These are phyloP conservation scores for Pseudorectes ferrugineus DNA, from an alignment of 2,113 vertebrate species.

Conservation along the genomic window DNA sequence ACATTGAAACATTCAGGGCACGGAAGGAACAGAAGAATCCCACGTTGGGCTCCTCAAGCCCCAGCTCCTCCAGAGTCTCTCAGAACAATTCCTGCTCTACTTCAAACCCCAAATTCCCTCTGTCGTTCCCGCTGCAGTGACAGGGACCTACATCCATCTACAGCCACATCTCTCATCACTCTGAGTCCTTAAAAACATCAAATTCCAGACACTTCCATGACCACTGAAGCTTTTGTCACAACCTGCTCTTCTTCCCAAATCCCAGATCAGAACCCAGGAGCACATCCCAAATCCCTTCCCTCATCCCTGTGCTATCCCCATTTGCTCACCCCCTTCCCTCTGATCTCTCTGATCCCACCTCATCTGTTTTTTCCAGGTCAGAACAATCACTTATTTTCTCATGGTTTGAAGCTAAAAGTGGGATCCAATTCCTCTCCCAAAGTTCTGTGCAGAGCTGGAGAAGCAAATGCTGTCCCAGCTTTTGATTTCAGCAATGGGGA, in stretches of 20 bases:
- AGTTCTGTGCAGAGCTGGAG: neutral
- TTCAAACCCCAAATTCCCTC: neutral
- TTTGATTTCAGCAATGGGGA: neutral
- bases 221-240: neutral
- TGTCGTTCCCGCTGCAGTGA: neutral
- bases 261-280: neutral
- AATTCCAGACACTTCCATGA: neutral
- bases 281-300: neutral
- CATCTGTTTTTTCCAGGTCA: neutral
- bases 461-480: neutral
- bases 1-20: neutral
- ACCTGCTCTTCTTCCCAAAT: neutral
- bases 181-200: neutral
- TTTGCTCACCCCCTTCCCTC: neutral
- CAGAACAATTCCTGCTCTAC: neutral
- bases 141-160: neutral
- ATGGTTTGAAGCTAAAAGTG: accelerated
- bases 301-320: neutral
- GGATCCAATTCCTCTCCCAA: neutral
- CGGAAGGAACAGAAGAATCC: neutral
- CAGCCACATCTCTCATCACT: neutral
- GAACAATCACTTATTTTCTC: neutral
- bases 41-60: neutral
- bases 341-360: too few species aligned
- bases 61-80: neutral